These are phyloP conservation scores for Tragopan temminckii DNA, from an alignment of 2,797 vertebrate genomes.

Conservation along the genomic window DNA sequence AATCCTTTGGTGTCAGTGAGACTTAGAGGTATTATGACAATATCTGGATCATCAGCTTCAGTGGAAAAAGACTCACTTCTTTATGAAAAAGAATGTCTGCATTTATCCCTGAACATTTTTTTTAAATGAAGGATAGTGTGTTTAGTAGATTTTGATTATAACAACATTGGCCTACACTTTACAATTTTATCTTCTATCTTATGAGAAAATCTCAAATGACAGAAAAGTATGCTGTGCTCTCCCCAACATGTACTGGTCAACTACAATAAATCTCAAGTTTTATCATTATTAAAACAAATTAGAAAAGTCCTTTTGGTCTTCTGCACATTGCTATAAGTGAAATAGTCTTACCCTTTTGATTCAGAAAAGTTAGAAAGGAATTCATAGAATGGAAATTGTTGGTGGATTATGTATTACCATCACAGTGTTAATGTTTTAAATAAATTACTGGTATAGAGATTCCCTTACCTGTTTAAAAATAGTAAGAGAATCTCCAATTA, in stretches of 20 bases:
- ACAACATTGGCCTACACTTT: background rate
- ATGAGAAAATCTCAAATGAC: background rate
- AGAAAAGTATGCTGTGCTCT: background rate
- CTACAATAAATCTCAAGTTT: background rate
- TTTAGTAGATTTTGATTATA: background rate
- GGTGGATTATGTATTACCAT: background rate
- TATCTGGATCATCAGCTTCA: background rate
- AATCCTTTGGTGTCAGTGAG: background rate
- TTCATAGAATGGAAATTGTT: constrained; percentile 16
- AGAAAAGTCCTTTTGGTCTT: background rate
- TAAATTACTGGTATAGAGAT: constrained; percentile 35
- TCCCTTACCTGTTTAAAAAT: constrained; percentile 28
- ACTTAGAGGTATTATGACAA: background rate
- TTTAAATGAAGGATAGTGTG: background rate
- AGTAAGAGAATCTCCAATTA: background rate
- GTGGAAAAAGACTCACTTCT: background rate
- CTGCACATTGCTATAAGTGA: background rate
- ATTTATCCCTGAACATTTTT: background rate
- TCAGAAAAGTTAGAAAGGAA: constrained; percentile 6
- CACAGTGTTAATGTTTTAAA: constrained; percentile 29
- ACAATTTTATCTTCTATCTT: background rate
- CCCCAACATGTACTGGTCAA: background rate
- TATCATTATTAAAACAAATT: background rate
- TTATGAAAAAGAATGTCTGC: background rate
- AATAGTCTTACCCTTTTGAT: background rate